Evolutionary conservation across 2,888 invertebrate genomes (phyloP), one percentile per base, ranked within the genome.

Genomic region (Chromoteleia sp.): DNA sequence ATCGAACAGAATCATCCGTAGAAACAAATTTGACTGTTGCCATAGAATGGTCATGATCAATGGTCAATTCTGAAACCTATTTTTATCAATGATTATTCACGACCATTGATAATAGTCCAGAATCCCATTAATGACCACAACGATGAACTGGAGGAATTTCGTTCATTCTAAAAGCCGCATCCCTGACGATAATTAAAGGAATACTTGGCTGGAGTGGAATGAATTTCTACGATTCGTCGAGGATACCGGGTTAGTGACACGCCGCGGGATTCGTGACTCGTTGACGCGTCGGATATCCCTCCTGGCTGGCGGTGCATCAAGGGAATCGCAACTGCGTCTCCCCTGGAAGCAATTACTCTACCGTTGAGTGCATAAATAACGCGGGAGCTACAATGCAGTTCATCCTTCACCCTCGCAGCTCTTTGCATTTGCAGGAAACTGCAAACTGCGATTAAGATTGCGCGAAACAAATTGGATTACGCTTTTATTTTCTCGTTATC

Each of bases 281-380:
- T 71, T 71, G 73, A 81, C 81, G 70, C 71, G 58, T 61, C 45
- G 43, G 48, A 61, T 15, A 48, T 21, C 21, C 21, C 41, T 59
- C 50, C 39, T 63, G 19, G 58, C 30, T 73, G 81, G 59, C 81
- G 81, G 76, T 67, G 39, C 45, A 76, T 71, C 71, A 81, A 81
- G 73, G 58, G 75, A 67, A 76, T 71, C 43, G 65, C 75, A 75
- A 75, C 71, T 65, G 54, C 71, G 43, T 50, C 65, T 65, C 54
- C 75, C 59, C 10, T 81, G 81, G 43, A 76, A 76, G 56, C 70
- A 81, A 81, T 81, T 81, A 76, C 76, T 81, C 67, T 41, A 19
- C 59, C 39, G 59, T 63, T 43, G 65, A 76, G 71, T 71, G 75
- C 70, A 71, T 75, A 75, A 80, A 80, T 75, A 74, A 80, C 67